Evolutionary conservation across 2,888 invertebrate species (phyloP).

Genomic region (Chromoteleia sp.): DNA sequence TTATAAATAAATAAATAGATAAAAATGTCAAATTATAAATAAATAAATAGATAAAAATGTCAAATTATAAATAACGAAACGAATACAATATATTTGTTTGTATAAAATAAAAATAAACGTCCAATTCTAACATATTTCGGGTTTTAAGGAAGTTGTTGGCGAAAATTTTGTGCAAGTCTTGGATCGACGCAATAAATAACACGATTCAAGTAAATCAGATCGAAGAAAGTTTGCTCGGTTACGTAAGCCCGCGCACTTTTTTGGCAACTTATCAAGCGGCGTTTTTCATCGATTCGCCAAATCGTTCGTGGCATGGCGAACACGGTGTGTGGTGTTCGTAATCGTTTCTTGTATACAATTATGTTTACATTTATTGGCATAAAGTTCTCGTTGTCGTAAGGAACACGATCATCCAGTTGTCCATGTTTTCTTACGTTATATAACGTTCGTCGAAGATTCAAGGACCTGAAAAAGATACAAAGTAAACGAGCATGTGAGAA

Average conservation of each 20-base stretch:
- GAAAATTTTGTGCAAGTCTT: slow-evolving; percentile 3
- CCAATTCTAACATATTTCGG: neutral
- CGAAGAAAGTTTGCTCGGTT: slow-evolving; percentile 39
- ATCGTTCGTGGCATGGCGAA: slow-evolving; percentile 10
- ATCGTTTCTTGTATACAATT: slow-evolving; percentile 16
- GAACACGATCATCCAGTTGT: slow-evolving; percentile 8
- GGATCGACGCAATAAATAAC: slow-evolving; percentile 29
- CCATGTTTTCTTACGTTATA: slow-evolving; percentile 41
- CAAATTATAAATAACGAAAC: no score
- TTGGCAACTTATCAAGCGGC: slow-evolving; percentile 43
- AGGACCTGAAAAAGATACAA: slow-evolving; percentile 41
- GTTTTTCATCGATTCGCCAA: slow-evolving; percentile 27
- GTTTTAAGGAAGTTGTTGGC: neutral
- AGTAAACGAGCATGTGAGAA: slow-evolving; percentile 37
- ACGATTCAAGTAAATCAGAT: slow-evolving; percentile 27
- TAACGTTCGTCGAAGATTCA: slow-evolving; percentile 42
- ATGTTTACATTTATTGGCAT: slow-evolving; percentile 28
- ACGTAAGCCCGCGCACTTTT: slow-evolving; percentile 20
- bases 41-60: no score
- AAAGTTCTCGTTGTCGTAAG: neutral
- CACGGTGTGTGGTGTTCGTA: slow-evolving; percentile 5
- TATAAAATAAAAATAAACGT: no score
- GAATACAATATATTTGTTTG: no score
- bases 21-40: no score
- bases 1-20: no score